Base-by-base conservation (phyloP, 1,140 invertebrate genomes). In the Littorina saxatilis region DNA sequence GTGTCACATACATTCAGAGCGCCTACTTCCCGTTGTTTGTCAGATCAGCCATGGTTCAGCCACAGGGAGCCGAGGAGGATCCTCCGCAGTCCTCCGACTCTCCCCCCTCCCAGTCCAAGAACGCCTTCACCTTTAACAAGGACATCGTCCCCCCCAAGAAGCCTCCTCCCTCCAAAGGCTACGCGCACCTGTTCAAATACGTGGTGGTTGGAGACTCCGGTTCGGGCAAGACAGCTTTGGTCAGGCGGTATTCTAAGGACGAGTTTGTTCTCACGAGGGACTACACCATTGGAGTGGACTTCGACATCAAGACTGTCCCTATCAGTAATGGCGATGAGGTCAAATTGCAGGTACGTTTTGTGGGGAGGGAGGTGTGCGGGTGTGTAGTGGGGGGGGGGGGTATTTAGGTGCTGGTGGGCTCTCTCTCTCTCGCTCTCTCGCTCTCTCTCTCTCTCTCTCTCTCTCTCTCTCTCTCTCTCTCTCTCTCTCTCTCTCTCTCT, bases 251-350 rank as follows among this genome's bases (percentile, higher is more conserved):
- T n/a, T 15, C 39, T 3, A 58, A 39, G 3, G 23, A 78, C 20
- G 13, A 1, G 17, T 78, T 78, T 23, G 9, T 17, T 35, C 55
- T 39, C 20, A 63, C 37, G 1, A n/a, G 32, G 43, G 5, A 20
- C 15, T 35, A 52, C 35, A 78, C 76, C 39, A 63, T 78, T 20
- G 76, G 76, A 2, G 76, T 78, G 35, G 55, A 78, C 76, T 78
- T 78, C 39, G 76, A 0, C 39, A 58, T 78, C 76, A 78, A 78
- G 58, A 40, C 76, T 4, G 23, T 78, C 3, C 9, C 7, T 1
- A 20, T 78, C 1, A 55, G 55, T 27, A 78, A 66, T n/a, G 76
- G 55, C 4, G 76, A 78, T 58, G 39, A 40, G 20, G 55, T 78
- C 1, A 78, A 78, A 37, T 37, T 78, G 20, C 76, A 78, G 58